Evolutionary conservation across 2,888 invertebrate genomes (phyloP), one percentile per base, ranked within the genome.

Genomic region (Ennomos erosarius): DNA sequence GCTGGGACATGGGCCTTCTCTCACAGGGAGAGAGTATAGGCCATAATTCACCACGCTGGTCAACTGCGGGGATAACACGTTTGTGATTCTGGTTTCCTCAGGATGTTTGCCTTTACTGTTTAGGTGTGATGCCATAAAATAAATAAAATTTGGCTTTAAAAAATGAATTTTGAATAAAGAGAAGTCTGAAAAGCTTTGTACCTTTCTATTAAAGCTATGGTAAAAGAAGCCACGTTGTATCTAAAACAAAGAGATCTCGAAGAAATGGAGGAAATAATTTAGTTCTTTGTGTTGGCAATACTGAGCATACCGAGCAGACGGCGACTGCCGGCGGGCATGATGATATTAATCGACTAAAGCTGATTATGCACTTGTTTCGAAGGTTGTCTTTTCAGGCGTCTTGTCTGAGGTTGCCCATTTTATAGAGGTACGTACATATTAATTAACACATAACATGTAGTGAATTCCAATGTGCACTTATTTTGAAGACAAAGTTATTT

Each of bases 281-380:
- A 87, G 85, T 88, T 88, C 88, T 87, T 89, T 88, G 86, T 86
- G 79, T 75, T 76, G 77, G 87, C 85, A 85, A 85, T 90, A 88
- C 87, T 83, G 85, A 81, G 78, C 79, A 76, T 90, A 88, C 87
- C 83, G 85, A 81, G 78, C 79, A 76, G 79, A 80, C 78, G 79
- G 75, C 75, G 72, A 73, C 74, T 71, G 81, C 82, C 85, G 74
- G 68, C 79, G 82, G 89, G 78, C 81, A 81, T 76, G 78, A 76
- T 76, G 85, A 84, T 90, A 90, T 90, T 91, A 89, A 90, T 90
- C 87, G 88, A 84, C 84, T 80, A 90, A 89, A 89, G 89, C 86
- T 87, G 88, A 91, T 90, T 90, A 88, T 85, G 76, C 79, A 79
- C 77, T 84, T 82, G 82, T 84, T 82, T 81, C 79, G 78, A 78